Evolutionary conservation across 2,888 invertebrate species (phyloP).

Genomic region (Hyles lineata): DNA sequence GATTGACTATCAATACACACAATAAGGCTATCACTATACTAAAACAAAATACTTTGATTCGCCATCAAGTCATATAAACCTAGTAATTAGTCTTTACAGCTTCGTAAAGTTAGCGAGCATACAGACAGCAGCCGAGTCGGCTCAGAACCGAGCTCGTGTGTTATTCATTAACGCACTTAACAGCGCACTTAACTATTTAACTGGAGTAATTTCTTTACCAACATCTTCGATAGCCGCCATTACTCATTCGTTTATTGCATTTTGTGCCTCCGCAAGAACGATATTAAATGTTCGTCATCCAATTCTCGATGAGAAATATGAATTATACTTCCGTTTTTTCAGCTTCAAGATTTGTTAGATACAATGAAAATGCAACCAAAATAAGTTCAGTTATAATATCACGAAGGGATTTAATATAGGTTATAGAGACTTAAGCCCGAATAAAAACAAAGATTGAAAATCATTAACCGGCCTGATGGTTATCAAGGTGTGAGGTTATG

Average conservation of each 20-base stretch:
- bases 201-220: constrained; percentile 18
- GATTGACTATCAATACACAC: too few relatives aligned
- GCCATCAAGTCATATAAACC: too few relatives aligned
- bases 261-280: not conserved
- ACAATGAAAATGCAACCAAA: too few relatives aligned
- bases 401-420: not conserved
- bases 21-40: too few relatives aligned
- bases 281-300: not conserved
- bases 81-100: not conserved
- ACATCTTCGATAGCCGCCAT: not conserved
- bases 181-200: constrained; percentile 8
- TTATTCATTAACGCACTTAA: constrained; percentile 15
- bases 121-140: not conserved
- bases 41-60: too few relatives aligned
- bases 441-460: too few relatives aligned
- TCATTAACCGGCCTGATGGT: too few relatives aligned
- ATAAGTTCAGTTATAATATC: too few relatives aligned
- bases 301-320: not conserved
- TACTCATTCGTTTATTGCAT: not conserved
- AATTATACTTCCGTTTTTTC: not conserved
- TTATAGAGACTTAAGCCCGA: too few relatives aligned
- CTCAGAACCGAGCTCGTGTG: not conserved
- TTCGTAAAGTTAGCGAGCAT: not conserved
- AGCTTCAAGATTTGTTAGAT: not conserved
- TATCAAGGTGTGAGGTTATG: too few relatives aligned